These are phyloP conservation scores for Sebastes nivosus DNA, from an alignment of 2,797 vertebrate species.

Conservation along the genomic window DNA sequence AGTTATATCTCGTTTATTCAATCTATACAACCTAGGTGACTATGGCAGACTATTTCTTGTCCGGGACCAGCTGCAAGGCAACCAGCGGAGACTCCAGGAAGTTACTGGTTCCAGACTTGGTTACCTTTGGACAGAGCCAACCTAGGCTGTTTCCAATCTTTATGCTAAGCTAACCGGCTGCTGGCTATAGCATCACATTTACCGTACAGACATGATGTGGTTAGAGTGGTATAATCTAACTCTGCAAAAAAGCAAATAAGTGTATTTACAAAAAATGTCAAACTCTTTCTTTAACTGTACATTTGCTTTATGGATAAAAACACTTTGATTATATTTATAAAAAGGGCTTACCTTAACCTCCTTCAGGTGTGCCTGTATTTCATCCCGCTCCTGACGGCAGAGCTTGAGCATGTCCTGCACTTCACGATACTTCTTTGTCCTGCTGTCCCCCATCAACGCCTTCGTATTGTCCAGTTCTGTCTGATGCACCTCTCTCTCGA, in stretches of 20 bases:
- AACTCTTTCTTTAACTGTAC: neutral
- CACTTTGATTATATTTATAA: neutral
- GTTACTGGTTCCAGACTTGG: neutral
- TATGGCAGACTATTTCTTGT: neutral
- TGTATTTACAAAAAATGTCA: neutral
- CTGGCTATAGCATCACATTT: neutral
- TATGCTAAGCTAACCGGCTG: neutral
- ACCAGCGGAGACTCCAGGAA: neutral
- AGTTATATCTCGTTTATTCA: neutral
- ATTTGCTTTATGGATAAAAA: neutral
- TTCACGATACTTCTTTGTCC: conserved; percentile 74
- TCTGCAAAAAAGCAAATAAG: neutral
- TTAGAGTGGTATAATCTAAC: neutral
- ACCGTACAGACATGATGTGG: neutral
- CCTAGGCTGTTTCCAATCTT: neutral
- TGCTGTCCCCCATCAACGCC: conserved; percentile 76
- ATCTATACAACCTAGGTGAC: neutral
- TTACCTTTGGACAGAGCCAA: neutral
- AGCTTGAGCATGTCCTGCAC: conserved; percentile 82
- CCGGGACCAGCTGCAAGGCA: neutral
- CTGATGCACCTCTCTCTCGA: conserved; percentile 89
- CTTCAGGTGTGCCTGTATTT: conserved; percentile 82
- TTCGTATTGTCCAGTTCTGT: conserved; percentile 84
- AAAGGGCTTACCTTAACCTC: conserved; percentile 84
- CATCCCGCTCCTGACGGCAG: conserved; percentile 85